Base-by-base conservation (phyloP, 2,888 invertebrate species). In the Gymnocheta viridis region DNA sequence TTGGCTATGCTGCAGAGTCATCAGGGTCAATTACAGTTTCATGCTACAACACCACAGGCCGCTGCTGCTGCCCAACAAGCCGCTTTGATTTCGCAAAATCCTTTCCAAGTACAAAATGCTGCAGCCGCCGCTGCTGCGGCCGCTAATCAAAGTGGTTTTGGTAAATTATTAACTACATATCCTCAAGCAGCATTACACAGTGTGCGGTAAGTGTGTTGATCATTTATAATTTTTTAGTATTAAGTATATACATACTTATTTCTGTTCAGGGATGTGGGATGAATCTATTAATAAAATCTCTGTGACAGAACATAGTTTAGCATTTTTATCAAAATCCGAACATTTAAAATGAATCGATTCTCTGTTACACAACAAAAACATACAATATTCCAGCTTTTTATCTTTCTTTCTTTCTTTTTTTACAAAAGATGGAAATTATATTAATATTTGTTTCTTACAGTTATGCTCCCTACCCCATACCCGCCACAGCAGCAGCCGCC, bases 391-490 rank as follows among this genome's bases (percentile, higher is more conserved):
- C 24, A 51, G 2, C 1, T 51, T 24, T 51, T 51, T 24, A 12
- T 24, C 14, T 56, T 12, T 54, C 14, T 12, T 27, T 54, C 2
- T 1, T 54, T 54, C 4, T 54, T 54, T n/a, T n/a, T 29, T 27
- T n/a, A 5, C 7, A 54, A 24, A n/a, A 38, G 22, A 22, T 19
- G 19, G 12, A 19, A 32, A 3, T 1, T 12, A 17, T 22, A 7
- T 35, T 35, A 12, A 17, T 1, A 22, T 32, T 12, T n/a, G 0
- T 19, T 12, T 58, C 3, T 76, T 76, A 12, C 89, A 93, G 95
- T 88, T 95, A 94, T 89, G 93, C 94, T 69, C 95, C 95, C 66
- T 95, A 95, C 89, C 93, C 94, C 82, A 93, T 95, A 86, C 93
- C 92, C 89, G 93, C 92, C 74, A 87, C 86, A 82, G 82, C 92